Evolutionary conservation across 2,113 vertebrate species (phyloP).

Genomic region (Xenopus tropicalis): DNA sequence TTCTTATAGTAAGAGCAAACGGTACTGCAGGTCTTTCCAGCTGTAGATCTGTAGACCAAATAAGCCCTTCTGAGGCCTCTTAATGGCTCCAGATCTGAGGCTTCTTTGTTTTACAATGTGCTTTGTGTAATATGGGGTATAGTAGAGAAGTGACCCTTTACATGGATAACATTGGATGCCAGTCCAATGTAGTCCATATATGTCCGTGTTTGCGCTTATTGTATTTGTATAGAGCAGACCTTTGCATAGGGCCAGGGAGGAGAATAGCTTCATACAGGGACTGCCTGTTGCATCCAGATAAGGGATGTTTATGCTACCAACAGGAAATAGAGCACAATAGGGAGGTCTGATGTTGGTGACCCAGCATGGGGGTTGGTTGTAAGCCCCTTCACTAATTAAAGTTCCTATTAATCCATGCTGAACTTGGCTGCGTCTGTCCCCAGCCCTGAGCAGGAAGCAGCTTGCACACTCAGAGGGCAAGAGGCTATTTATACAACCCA

Average conservation of each 20-base stretch:
- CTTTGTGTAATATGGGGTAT: too few relatives aligned
- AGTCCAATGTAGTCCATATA: too few relatives aligned
- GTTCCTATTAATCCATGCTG: slow-evolving; percentile 16
- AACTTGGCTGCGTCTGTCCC: slow-evolving; percentile 25
- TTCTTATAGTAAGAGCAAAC: too few relatives aligned
- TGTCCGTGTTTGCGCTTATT: too few relatives aligned
- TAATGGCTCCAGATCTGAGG: too few relatives aligned
- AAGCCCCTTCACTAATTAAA: slow-evolving; percentile 21
- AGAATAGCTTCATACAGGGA: slow-evolving; percentile 8
- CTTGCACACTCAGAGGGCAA: slow-evolving; percentile 23
- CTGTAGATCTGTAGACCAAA: too few relatives aligned
- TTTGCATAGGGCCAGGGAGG: not conserved
- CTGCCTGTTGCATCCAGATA: slow-evolving; percentile 27
- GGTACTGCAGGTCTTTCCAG: too few relatives aligned
- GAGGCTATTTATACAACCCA: slow-evolving; percentile 28
- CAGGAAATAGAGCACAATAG: slow-evolving; percentile 38
- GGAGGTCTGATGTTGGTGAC: slow-evolving; percentile 31
- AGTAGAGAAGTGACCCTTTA: too few relatives aligned
- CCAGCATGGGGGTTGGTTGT: slow-evolving; percentile 10
- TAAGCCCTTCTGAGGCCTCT: too few relatives aligned
- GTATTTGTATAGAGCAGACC: not conserved
- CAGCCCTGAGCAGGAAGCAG: slow-evolving; percentile 31
- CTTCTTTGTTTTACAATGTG: too few relatives aligned
- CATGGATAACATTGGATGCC: too few relatives aligned
- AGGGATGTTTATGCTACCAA: slow-evolving; percentile 31